phyloP scores from a whole-genome alignment of 2,113 vertebrate species.

The Salvator merianae region DNA sequence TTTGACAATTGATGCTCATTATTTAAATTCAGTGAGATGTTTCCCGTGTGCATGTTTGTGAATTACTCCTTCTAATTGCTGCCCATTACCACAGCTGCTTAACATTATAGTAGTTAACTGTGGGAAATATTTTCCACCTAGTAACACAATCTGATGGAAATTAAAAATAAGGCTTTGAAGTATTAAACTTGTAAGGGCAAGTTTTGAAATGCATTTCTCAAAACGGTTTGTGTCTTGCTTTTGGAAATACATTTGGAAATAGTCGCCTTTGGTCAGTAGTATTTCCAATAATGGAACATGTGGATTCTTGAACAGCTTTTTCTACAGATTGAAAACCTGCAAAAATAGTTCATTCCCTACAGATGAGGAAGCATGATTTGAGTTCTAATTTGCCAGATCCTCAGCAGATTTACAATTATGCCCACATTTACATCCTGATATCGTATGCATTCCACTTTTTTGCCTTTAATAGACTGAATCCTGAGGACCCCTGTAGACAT shows the following conservation, averaged over 20 bases:
- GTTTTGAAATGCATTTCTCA: constrained; percentile 47
- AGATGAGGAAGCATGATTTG: neutral
- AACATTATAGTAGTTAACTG: constrained; percentile 58
- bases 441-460: too few relatives aligned
- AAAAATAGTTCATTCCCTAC: neutral
- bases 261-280: constrained; percentile 14
- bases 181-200: constrained; percentile 62
- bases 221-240: neutral
- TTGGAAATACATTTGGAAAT: constrained; percentile 7
- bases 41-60: constrained; percentile 49
- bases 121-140: constrained; percentile 67
- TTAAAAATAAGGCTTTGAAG: constrained; percentile 64
- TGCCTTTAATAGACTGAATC: neutral
- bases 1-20: constrained; percentile 34
- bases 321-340: neutral
- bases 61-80: constrained; percentile 24
- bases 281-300: constrained; percentile 16
- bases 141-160: constrained; percentile 60
- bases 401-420: neutral
- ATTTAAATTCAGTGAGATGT: constrained; percentile 47
- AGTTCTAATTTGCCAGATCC: neutral
- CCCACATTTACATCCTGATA: too few relatives aligned
- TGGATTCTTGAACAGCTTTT: constrained; percentile 8
- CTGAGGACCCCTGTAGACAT: neutral
- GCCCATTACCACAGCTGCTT: constrained; percentile 50